Base-by-base conservation (phyloP, 2,888 invertebrate species). In the Lingula anatina region DNA sequence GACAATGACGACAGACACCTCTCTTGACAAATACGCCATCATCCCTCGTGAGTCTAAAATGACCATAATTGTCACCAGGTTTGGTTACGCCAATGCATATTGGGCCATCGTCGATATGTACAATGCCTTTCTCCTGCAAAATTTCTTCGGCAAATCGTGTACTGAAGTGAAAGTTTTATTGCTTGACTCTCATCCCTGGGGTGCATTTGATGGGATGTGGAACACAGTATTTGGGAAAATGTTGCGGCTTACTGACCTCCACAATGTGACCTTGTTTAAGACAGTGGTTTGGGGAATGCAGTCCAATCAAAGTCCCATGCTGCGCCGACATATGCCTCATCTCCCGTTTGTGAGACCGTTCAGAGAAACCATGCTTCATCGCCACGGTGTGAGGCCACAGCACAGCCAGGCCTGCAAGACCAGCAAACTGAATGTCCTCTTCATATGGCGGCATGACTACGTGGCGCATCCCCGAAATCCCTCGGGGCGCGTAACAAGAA, bases 401-500 rank as follows among this genome's bases (percentile, higher is more conserved):
- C 54, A 52, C 3, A 39, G 21, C 2, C 46, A 65, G n/a, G 49
- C 68, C 53, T 75, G 75, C 54, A 38, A 55, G 15, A n/a, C n/a
- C n/a, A n/a, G n/a, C n/a, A 53, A 56, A 12, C 49, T 74, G 4
- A 57, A 54, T 5, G 56, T 73, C n/a, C 44, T 70, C 12, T 62
- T 75, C 46, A 63, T 75, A n/a, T 73, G 72, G 70, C 57, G 76
- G 23, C 56, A 64, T 3, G 65, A 75, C 49, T 75, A 75, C 49
- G 56, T 73, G 18, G 71, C 74, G 1, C 76, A 76, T 55, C 74
- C 73, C 0, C 54, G 75, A 38, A 76, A 76, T 51, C 71, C 73
- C 2, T 41, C 50, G 1, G 75, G 76, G 3, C 41, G 52, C 9
- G 62, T 76, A 3, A 57, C 62, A 3, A 57, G 76, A 24, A 75